Percentiles rank a stretch among this genome's conserved stretches.
phyloP scores from a whole-genome alignment of 1,140 invertebrate species.

The Drosophila santomea region DNA sequence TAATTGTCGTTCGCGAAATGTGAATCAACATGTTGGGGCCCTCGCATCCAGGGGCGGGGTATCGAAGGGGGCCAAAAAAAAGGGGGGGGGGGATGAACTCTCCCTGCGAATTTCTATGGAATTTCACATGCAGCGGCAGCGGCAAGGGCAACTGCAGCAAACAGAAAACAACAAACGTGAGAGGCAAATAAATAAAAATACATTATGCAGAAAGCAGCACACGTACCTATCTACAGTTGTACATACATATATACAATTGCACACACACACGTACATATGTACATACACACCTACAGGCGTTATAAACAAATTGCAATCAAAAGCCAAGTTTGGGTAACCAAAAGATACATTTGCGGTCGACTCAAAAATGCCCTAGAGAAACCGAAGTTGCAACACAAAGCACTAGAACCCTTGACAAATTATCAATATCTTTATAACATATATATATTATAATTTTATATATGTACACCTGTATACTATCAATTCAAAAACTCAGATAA shows the following conservation, averaged over 20 bases:
- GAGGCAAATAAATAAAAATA: conserved; percentile 71
- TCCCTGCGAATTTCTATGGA: conserved; percentile 54
- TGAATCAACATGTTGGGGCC: conserved; percentile 61
- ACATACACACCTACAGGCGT: not conserved
- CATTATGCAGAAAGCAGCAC: conserved; percentile 56
- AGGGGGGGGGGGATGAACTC: conserved; percentile 1
- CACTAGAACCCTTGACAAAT: not conserved
- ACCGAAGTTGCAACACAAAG: not conserved
- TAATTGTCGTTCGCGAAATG: conserved; percentile 60
- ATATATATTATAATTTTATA: no score
- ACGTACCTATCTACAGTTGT: not conserved
- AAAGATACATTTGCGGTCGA: not conserved
- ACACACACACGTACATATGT: not conserved
- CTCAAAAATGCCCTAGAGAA: conserved; percentile 13
- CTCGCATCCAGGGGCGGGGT: not conserved
- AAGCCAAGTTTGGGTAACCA: conserved; percentile 17
- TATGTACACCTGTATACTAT: not conserved
- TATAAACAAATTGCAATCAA: conserved; percentile 74
- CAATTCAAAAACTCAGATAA: not conserved
- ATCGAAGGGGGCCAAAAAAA: not conserved
- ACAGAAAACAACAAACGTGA: conserved; percentile 64
- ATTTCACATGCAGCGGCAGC: conserved; percentile 55
- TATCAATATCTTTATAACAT: not conserved
- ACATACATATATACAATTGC: not conserved
- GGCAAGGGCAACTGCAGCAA: conserved; percentile 54